These are phyloP conservation scores for Spodoptera litura DNA, from an alignment of 1,140 invertebrate species.

Conservation along the genomic window DNA sequence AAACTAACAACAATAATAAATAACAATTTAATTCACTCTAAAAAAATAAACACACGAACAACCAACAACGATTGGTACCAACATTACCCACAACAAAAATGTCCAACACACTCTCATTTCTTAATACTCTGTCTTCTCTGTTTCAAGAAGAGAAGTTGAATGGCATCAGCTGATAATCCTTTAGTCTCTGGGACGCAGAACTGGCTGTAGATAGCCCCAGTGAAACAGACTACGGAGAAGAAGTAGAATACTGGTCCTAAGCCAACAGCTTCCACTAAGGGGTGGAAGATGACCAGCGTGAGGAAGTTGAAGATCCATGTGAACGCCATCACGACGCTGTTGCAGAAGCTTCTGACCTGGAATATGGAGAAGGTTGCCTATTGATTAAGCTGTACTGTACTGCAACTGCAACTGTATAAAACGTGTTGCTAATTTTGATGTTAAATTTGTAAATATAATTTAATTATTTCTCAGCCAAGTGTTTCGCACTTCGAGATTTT, in stretches of 20 bases:
- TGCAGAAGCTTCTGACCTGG: conserved; percentile 76
- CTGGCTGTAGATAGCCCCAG: conserved; percentile 67
- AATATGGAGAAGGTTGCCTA: conserved; percentile 19
- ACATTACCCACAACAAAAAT: neutral
- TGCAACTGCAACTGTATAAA: no score
- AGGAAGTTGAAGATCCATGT: conserved; percentile 79
- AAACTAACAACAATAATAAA: neutral
- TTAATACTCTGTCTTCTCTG: conserved; percentile 48
- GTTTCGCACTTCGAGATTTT: no score
- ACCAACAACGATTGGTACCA: neutral
- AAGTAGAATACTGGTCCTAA: conserved; percentile 71
- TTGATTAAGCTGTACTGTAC: no score
- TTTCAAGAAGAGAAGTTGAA: conserved; percentile 72
- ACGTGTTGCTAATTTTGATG: no score
- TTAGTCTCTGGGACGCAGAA: conserved; percentile 77
- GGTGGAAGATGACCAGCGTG: conserved; percentile 74
- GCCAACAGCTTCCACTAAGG: conserved; percentile 65
- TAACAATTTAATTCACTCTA: neutral
- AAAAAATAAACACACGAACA: conserved; percentile 2
- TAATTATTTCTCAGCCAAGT: no score
- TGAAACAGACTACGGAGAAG: conserved; percentile 70
- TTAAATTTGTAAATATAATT: no score
- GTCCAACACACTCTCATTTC: neutral
- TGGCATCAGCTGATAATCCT: conserved; percentile 72
- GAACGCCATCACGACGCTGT: conserved; percentile 69